These are phyloP conservation scores for Amphiprion clarkii DNA, from an alignment of 2,797 vertebrate species.

Conservation along the genomic window DNA sequence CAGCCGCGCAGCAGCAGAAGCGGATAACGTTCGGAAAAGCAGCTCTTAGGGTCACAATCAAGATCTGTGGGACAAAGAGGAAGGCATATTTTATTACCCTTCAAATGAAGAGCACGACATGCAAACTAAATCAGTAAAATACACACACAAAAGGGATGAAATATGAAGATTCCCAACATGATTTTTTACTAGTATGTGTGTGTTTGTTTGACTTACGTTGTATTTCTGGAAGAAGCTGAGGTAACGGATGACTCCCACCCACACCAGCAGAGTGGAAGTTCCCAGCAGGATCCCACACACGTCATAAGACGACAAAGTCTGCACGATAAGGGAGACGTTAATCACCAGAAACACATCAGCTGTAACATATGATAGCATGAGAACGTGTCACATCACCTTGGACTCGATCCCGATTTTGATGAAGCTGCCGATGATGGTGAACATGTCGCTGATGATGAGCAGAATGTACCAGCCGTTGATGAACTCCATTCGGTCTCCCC, in stretches of 20 bases:
- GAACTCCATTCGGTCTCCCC: slow-evolving; percentile 91
- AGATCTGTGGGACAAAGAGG: slow-evolving; percentile 83
- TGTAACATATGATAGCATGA: too few relatives aligned
- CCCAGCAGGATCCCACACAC: slow-evolving; percentile 94
- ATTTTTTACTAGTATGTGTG: too few relatives aligned
- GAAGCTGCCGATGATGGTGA: slow-evolving; percentile 92
- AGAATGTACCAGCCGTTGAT: slow-evolving; percentile 96
- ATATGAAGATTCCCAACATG: neutral
- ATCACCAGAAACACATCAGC: too few relatives aligned
- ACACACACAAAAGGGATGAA: neutral
- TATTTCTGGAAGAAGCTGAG: slow-evolving; percentile 98
- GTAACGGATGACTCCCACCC: slow-evolving; percentile 96
- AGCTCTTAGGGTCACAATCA: slow-evolving; percentile 92
- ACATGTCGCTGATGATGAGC: slow-evolving; percentile 91
- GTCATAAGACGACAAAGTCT: slow-evolving; percentile 92
- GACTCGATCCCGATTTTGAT: slow-evolving; percentile 96
- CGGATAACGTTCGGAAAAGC: slow-evolving; percentile 95
- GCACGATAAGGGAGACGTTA: slow-evolving; percentile 8
- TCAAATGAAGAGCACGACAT: neutral
- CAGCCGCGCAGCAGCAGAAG: slow-evolving; percentile 94
- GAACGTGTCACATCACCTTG: slow-evolving; percentile 82
- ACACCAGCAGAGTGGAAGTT: slow-evolving; percentile 94
- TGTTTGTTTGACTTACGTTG: slow-evolving; percentile 84
- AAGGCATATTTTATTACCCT: neutral
- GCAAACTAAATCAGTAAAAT: neutral